These are phyloP conservation scores for Hypothenemus hampei DNA, from an alignment of 1,140 invertebrate species.

Conservation along the genomic window DNA sequence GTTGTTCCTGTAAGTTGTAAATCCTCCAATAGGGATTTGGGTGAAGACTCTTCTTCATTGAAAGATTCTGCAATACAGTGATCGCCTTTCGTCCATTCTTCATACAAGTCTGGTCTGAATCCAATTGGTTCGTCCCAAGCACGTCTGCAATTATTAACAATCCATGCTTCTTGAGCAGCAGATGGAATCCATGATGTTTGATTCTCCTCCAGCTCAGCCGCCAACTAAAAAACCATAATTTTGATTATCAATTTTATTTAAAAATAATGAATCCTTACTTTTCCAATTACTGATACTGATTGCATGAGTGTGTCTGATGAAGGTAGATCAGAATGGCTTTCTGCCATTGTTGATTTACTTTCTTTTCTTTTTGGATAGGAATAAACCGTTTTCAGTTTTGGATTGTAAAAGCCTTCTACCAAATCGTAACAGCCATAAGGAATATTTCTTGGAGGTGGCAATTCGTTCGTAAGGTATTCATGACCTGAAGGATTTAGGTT, in stretches of 20 bases:
- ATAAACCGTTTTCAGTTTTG: conserved; percentile 19
- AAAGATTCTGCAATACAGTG: too few relatives aligned
- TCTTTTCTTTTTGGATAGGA: not conserved
- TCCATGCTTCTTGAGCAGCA: conserved; percentile 48
- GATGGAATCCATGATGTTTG: conserved; percentile 7
- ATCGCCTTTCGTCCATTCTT: conserved; percentile 46
- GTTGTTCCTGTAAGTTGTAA: too few relatives aligned
- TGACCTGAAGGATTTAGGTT: conserved; percentile 42
- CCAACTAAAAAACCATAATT: not conserved
- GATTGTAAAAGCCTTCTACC: conserved; percentile 45
- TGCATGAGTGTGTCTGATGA: not conserved
- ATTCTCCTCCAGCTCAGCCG: not conserved
- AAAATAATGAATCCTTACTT: not conserved
- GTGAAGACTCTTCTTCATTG: too few relatives aligned
- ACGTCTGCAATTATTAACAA: conserved; percentile 51
- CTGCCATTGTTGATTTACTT: too few relatives aligned
- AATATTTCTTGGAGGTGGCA: conserved; percentile 32
- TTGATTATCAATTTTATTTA: not conserved
- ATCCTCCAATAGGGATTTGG: too few relatives aligned
- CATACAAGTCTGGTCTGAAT: conserved; percentile 49
- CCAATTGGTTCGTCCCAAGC: conserved; percentile 45
- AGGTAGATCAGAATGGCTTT: too few relatives aligned
- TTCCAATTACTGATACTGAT: not conserved
- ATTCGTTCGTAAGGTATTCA: conserved; percentile 38
- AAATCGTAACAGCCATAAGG: conserved; percentile 46